These are phyloP conservation scores for Mobula birostris DNA, from an alignment of 2,113 vertebrate species.

Conservation along the genomic window DNA sequence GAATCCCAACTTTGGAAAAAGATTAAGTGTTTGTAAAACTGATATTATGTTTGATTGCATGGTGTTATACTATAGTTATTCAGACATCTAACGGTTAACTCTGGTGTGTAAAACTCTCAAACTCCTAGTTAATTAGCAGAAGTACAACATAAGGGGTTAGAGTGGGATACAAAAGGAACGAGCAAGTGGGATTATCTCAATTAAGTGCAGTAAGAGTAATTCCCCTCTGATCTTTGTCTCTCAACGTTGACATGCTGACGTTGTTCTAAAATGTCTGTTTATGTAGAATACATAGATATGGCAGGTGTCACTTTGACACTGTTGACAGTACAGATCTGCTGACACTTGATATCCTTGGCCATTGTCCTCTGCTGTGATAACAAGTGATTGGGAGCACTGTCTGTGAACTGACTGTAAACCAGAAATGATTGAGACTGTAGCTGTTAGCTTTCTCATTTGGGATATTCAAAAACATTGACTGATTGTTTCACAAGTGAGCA, in stretches of 20 bases:
- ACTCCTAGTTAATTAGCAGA: not conserved
- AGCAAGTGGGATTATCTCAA: not conserved
- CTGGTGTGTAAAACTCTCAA: not conserved
- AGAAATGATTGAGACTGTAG: not conserved
- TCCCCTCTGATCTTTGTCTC: not conserved
- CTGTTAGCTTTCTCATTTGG: not conserved
- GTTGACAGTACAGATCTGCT: constrained; percentile 17
- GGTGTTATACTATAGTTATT: not conserved
- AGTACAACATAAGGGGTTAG: not conserved
- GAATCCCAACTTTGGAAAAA: too few relatives aligned
- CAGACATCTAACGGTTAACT: not conserved
- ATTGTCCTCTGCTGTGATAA: not conserved
- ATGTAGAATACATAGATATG: not conserved
- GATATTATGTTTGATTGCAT: not conserved
- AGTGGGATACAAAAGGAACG: too few relatives aligned
- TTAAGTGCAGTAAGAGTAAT: not conserved
- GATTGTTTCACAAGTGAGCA: not conserved
- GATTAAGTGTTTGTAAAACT: not conserved
- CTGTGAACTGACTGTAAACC: not conserved
- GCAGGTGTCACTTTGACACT: not conserved
- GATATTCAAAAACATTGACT: not conserved
- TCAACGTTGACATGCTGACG: not conserved
- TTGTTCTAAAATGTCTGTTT: not conserved
- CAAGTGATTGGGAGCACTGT: not conserved
- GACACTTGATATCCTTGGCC: not conserved